Evolutionary conservation across 2,888 invertebrate species (phyloP).

Genomic region (Acheta domesticus): DNA sequence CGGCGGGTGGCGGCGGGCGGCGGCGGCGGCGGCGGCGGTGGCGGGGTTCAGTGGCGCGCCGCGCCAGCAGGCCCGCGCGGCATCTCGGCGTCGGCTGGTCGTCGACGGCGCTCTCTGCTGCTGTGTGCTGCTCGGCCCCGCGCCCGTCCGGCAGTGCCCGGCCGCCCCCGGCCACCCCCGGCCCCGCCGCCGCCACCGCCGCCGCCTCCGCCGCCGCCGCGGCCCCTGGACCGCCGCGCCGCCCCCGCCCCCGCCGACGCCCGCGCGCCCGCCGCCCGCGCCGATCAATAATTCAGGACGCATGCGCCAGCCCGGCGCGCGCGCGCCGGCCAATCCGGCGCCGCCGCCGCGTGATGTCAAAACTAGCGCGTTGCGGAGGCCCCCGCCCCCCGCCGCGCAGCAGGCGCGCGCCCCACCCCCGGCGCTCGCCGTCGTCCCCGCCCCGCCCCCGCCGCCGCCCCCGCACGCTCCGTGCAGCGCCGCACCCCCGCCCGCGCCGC

Average conservation of each 20-base stretch:
- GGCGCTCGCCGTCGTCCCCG: not conserved
- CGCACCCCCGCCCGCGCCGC: constrained; percentile 20
- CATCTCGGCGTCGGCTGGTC: constrained; percentile 21
- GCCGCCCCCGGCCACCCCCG: constrained; percentile 27
- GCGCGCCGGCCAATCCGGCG: constrained; percentile 32
- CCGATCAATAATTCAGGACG: constrained; percentile 36
- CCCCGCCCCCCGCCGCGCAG: not conserved
- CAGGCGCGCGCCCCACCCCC: constrained; percentile 19
- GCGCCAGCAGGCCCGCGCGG: constrained; percentile 24
- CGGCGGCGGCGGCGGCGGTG: not conserved
- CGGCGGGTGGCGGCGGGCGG: not conserved
- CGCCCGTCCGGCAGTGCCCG: not conserved
- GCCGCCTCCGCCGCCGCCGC: constrained; percentile 18
- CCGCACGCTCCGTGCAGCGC: constrained; percentile 1
- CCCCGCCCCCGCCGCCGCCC: constrained; percentile 21
- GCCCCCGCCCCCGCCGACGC: constrained; percentile 19
- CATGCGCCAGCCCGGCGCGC: constrained; percentile 34
- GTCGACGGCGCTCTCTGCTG: constrained; percentile 24
- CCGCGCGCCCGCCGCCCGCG: constrained; percentile 25
- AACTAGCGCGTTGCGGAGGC: constrained; percentile 35
- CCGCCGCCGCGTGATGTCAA: constrained; percentile 33
- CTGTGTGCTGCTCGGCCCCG: constrained; percentile 24
- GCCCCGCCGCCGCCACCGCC: not conserved
- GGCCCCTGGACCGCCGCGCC: constrained; percentile 25
- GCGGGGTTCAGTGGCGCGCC: constrained; percentile 12